Evolutionary conservation across 2,113 vertebrate species (phyloP), one percentile per base, ranked within the genome.

Genomic region (Myiozetetes cayanensis): DNA sequence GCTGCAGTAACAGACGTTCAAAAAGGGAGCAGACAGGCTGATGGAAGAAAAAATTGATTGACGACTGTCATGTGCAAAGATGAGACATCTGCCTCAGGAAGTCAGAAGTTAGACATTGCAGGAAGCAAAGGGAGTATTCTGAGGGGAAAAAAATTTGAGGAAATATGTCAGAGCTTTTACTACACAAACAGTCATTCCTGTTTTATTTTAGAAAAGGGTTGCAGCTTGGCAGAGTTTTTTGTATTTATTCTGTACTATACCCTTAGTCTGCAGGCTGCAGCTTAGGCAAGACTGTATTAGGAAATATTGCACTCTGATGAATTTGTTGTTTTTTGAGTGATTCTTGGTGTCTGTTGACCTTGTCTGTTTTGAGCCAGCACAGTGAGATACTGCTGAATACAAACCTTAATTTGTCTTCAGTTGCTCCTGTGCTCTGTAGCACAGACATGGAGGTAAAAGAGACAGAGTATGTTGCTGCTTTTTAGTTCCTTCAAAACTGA

Each of bases 401-500:
- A 85, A 90, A 73, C 62, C 25, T 31, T 37, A 37, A 71, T 85
- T 84, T 91, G 56, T 87, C 49, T 72, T 83, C 44, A 73, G 62
- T 72, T 91, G 47, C 89, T 87, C 35, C 52, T 8, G 78, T 83
- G 25, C n/a, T 96, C 85, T 88, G 12, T 85, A 73, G 58, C 55
- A 41, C 53, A 90, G 63, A 75, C 0, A 0, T 46, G 53, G n/a
- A 58, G 37, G 15, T 25, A 44, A 67, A 80, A 44, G 44, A 85
- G 27, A 35, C n/a, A 37, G 61, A 71, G 8, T 59, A 44, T 5
- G 3, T 72, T 1, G 1, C 33, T 63, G 43, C 65, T 89, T 93
- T 82, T 94, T 93, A 72, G 85, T 93, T 95, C 67, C 85, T 93
- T 58, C 49, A 75, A 24, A 93, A 72, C 19, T 87, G 52, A 33